phyloP scores from a whole-genome alignment of 2,888 invertebrate species.

The Adelphocoris suturalis region DNA sequence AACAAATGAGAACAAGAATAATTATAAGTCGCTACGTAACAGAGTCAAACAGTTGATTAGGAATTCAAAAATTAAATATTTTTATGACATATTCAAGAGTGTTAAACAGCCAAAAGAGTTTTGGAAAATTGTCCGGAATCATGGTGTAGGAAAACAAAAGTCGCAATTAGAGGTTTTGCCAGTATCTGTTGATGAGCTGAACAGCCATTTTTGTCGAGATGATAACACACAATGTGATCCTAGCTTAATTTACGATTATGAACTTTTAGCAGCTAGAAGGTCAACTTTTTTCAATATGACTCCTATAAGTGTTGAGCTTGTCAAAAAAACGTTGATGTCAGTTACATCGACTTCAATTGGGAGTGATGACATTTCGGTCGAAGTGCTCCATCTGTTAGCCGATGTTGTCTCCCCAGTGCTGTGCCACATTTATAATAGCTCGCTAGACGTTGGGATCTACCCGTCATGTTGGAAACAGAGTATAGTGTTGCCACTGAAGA shows the following conservation, averaged over 20 bases:
- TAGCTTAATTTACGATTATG: neutral
- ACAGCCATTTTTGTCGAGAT: neutral
- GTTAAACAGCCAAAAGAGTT: neutral
- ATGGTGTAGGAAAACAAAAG: neutral
- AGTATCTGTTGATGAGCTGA: neutral
- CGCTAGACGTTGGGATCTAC: neutral
- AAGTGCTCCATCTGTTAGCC: neutral
- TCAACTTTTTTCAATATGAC: neutral
- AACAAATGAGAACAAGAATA: neutral
- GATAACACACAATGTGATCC: neutral
- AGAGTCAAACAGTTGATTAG: neutral
- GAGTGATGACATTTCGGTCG: neutral
- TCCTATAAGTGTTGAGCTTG: neutral
- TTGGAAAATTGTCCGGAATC: neutral
- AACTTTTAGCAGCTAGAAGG: neutral
- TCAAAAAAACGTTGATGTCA: neutral
- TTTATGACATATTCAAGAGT: neutral
- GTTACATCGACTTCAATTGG: neutral
- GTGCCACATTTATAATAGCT: neutral
- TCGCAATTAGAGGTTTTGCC: neutral
- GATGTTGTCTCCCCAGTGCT: too few relatives aligned
- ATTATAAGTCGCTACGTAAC: neutral
- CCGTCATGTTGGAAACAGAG: too few relatives aligned
- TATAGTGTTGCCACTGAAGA: neutral
- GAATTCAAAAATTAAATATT: conserved; percentile 14